These are phyloP conservation scores for Myripristis jacobus DNA, from an alignment of 2,797 vertebrate genomes.

Conservation along the genomic window DNA sequence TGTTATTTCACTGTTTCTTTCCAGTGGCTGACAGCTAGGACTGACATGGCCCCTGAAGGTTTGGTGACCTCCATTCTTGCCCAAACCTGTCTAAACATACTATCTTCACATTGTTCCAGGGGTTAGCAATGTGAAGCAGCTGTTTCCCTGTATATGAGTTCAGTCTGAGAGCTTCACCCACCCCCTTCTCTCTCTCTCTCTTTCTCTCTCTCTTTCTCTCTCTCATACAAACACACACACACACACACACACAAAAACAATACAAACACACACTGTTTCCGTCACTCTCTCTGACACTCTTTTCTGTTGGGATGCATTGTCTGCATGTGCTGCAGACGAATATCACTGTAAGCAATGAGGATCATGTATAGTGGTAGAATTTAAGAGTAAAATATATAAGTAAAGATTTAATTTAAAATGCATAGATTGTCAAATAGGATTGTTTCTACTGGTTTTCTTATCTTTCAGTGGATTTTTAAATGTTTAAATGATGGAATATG, in stretches of 20 bases:
- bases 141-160: slow-evolving; percentile 80
- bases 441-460: neutral
- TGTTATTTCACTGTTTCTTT: slow-evolving; percentile 72
- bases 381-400: slow-evolving; percentile 8
- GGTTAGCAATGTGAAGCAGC: slow-evolving; percentile 82
- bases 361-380: slow-evolving; percentile 2
- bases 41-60: slow-evolving; percentile 77
- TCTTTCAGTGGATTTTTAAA: neutral
- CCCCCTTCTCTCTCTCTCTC: neutral
- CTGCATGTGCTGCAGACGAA: slow-evolving; percentile 24
- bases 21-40: slow-evolving; percentile 73
- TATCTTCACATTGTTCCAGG: slow-evolving; percentile 81
- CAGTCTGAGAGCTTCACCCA: slow-evolving; percentile 54
- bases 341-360: slow-evolving; percentile 48
- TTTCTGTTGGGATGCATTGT: slow-evolving; percentile 34
- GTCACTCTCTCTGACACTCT: slow-evolving; percentile 20
- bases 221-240: slow-evolving; percentile 13
- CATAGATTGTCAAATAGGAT: neutral
- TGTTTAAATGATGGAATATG: neutral
- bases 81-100: slow-evolving; percentile 83
- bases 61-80: slow-evolving; percentile 80
- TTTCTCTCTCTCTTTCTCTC: neutral
- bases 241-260: slow-evolving; percentile 50
- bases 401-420: neutral
- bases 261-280: slow-evolving; percentile 31